Percentiles rank a stretch among this genome's conserved stretches.
Conservation (phyloP, 2,113 vertebrate genomes). For the Peromyscus leucopus region DNA sequence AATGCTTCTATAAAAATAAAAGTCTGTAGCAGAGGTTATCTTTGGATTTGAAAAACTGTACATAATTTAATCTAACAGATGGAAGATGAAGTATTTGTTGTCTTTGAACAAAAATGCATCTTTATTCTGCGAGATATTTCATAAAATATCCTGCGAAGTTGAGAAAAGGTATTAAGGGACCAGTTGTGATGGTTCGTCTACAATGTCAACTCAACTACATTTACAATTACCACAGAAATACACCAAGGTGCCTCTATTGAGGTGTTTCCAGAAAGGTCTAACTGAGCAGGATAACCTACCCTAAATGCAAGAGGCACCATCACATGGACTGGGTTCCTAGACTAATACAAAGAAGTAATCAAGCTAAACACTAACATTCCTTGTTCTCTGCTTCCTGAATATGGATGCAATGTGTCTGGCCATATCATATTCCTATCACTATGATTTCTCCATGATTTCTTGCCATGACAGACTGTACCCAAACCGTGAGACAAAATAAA, state of each 20-base stretch:
- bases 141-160: slow-evolving; percentile 40
- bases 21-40: slow-evolving; percentile 6
- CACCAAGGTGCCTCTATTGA: neutral
- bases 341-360: neutral
- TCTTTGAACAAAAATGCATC: slow-evolving; percentile 46
- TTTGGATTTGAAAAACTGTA: neutral
- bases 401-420: neutral
- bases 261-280: neutral
- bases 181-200: neutral
- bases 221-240: neutral
- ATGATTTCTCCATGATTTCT: neutral
- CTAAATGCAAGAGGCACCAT: neutral
- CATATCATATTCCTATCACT: neutral
- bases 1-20: slow-evolving; percentile 42
- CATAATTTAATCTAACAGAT: slow-evolving; percentile 53
- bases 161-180: neutral
- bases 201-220: neutral
- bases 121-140: slow-evolving; percentile 7
- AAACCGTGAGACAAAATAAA: neutral
- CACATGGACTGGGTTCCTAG: no score
- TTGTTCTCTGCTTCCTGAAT: neutral
- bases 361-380: neutral
- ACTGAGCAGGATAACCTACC: neutral
- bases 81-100: slow-evolving; percentile 37
- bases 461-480: neutral